A percentile compares a stretch with the other conserved stretches of the same genome.
Evolutionary conservation across 2,888 invertebrate species (phyloP).

Genomic region (Metellina segmentata): DNA sequence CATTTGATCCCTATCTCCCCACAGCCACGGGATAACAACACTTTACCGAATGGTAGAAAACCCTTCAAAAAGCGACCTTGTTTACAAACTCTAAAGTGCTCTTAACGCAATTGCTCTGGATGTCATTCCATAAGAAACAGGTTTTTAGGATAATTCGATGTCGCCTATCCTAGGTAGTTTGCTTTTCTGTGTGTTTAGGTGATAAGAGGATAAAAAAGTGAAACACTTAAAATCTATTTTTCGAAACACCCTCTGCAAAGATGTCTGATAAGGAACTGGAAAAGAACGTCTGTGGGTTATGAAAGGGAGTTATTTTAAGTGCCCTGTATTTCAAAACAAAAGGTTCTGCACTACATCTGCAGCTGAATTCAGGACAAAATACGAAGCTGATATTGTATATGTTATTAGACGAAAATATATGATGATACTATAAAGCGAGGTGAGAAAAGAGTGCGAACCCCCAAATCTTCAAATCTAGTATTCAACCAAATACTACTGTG

Average conservation of each 20-base stretch:
- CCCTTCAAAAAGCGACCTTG: slow-evolving; percentile 63
- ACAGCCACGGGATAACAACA: neutral
- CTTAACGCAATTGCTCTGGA: slow-evolving; percentile 63
- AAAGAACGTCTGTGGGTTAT: too few relatives aligned
- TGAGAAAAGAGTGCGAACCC: too few relatives aligned
- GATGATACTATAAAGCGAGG: too few relatives aligned
- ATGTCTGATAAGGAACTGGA: neutral
- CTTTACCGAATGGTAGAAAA: slow-evolving; percentile 17
- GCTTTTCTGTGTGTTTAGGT: slow-evolving; percentile 1
- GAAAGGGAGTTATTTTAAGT: too few relatives aligned
- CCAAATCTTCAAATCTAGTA: too few relatives aligned
- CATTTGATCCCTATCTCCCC: slow-evolving; percentile 5
- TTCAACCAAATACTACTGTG: too few relatives aligned
- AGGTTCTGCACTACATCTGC: too few relatives aligned
- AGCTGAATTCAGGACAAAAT: too few relatives aligned
- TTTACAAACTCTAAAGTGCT: slow-evolving; percentile 63
- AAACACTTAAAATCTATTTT: slow-evolving; percentile 6
- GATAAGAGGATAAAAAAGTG: slow-evolving; percentile 31
- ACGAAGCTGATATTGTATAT: too few relatives aligned
- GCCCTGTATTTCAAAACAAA: too few relatives aligned
- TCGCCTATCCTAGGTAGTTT: neutral
- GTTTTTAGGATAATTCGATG: slow-evolving; percentile 18
- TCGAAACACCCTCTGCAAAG: neutral
- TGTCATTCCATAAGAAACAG: slow-evolving; percentile 25
- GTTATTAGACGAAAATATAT: too few relatives aligned